Percentiles rank a stretch among this genome's conserved stretches.
phyloP scores from a whole-genome alignment of 2,797 vertebrate genomes.

The Sphenopsis melanotis region DNA sequence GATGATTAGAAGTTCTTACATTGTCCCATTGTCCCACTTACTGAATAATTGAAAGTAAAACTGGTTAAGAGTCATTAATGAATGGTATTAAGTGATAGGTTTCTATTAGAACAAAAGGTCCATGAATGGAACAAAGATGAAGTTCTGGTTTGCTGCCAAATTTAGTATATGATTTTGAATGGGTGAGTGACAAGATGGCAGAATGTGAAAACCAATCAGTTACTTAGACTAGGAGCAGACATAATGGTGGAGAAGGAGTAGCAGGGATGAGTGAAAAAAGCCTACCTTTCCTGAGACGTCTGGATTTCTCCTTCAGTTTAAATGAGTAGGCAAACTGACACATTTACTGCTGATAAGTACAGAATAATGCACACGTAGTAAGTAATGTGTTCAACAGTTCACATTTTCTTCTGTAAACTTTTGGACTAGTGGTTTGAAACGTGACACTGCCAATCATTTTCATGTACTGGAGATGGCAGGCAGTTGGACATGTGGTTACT shows the following conservation, averaged over 20 bases:
- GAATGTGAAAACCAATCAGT: background rate
- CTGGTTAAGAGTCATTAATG: background rate
- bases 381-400: background rate
- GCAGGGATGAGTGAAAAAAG: background rate
- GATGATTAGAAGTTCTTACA: background rate
- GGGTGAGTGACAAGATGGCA: background rate
- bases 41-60: background rate
- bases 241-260: background rate
- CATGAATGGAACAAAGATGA: background rate
- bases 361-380: background rate
- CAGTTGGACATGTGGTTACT: background rate
- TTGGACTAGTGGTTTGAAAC: background rate
- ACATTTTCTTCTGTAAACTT: background rate
- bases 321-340: background rate
- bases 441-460: background rate
- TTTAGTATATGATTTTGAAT: background rate
- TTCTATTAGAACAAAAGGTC: background rate
- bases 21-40: background rate
- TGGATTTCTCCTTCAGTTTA: background rate
- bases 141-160: background rate
- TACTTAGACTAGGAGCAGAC: background rate
- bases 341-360: background rate
- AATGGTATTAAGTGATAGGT: background rate
- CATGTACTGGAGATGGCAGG: background rate
- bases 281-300: background rate